Evolutionary conservation across 2,888 invertebrate species (phyloP).

Genomic region (Platycnemis pennipes): DNA sequence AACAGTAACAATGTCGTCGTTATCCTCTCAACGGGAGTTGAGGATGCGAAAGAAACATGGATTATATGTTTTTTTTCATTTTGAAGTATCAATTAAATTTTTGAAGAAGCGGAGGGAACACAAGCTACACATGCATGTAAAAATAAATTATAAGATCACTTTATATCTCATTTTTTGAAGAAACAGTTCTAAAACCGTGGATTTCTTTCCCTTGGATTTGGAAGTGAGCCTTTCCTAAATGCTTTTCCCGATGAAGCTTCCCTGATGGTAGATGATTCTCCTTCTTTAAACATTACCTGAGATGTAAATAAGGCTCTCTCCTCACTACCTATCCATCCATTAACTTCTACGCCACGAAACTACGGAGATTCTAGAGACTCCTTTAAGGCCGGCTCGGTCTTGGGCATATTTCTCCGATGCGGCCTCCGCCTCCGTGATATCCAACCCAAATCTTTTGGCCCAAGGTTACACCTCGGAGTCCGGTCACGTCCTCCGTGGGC

Average conservation of each 20-base stretch:
- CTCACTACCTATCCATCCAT: not conserved
- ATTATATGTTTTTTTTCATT: no score
- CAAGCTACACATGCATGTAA: no score
- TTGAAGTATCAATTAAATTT: no score
- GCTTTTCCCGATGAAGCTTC: not conserved
- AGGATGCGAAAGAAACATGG: no score
- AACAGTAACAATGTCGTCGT: no score
- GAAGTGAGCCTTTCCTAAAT: no score
- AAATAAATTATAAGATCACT: no score
- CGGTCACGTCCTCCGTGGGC: slow-evolving; percentile 34
- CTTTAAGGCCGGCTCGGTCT: not conserved
- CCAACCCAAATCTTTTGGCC: slow-evolving; percentile 5
- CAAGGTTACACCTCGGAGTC: not conserved
- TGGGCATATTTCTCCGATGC: not conserved
- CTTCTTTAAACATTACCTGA: not conserved
- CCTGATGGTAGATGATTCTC: not conserved
- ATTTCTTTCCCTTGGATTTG: no score
- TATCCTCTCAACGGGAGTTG: no score
- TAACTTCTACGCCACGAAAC: not conserved
- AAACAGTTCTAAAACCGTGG: no score
- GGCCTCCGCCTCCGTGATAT: slow-evolving; percentile 11
- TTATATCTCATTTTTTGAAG: no score
- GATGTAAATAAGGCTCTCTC: not conserved
- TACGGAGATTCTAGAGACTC: not conserved
- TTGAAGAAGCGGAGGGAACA: no score